Evolutionary conservation across 2,797 vertebrate genomes (phyloP).

Genomic region (Florisuga fusca): DNA sequence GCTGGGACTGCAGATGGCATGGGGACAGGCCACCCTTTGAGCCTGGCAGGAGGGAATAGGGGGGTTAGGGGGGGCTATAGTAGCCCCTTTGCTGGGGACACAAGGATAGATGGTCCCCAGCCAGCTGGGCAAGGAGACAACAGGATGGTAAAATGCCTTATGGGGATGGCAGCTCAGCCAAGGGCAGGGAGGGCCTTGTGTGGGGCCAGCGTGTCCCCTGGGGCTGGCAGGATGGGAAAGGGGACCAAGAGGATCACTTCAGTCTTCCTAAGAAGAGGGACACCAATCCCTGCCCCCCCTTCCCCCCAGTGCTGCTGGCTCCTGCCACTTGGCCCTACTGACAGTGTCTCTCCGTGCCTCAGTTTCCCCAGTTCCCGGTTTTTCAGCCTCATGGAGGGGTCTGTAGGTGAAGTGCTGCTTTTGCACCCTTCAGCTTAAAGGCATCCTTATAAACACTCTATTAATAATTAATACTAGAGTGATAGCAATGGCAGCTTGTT

Average conservation of each 20-base stretch:
- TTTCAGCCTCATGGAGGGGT: background rate
- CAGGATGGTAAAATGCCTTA: rapidly evolving
- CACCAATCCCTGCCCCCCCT: no score
- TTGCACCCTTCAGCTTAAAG: background rate
- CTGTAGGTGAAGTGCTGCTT: background rate
- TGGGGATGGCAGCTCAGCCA: background rate
- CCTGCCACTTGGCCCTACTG: background rate
- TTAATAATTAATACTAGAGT: conserved; percentile 40
- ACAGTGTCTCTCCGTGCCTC: background rate
- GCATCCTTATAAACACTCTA: background rate
- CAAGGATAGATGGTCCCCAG: background rate
- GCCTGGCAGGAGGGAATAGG: background rate
- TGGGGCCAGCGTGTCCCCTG: background rate
- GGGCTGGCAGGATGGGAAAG: rapidly evolving
- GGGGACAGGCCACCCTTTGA: background rate
- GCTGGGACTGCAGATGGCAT: background rate
- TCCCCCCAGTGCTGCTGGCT: background rate
- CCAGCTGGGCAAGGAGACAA: background rate
- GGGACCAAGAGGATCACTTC: background rate
- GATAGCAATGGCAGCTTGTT: background rate
- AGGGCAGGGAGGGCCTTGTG: background rate
- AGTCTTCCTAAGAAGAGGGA: background rate
- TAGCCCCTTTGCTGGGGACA: background rate
- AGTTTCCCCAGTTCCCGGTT: background rate
- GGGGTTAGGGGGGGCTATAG: rapidly evolving